Evolutionary conservation across 1,140 invertebrate species (phyloP).

Genomic region (Globodera ellingtonae): DNA sequence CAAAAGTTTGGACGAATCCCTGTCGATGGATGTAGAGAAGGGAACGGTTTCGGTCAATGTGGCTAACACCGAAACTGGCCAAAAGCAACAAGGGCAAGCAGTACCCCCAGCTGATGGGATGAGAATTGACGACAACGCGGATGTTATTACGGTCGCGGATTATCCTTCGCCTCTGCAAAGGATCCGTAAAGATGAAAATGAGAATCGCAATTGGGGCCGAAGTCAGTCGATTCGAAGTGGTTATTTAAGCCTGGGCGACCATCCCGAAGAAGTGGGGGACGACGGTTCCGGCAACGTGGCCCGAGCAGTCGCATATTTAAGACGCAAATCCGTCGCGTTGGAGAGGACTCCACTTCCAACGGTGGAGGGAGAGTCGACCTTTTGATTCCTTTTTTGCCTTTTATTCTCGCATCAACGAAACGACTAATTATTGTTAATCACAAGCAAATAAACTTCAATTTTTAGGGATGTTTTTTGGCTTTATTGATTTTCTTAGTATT

Average conservation of each 20-base stretch:
- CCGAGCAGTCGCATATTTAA: constrained; percentile 51
- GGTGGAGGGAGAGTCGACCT: neutral
- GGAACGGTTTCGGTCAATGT: neutral
- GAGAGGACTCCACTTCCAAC: constrained; percentile 43
- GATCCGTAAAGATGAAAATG: constrained; percentile 47
- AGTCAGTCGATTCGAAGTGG: constrained; percentile 11
- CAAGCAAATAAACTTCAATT: neutral
- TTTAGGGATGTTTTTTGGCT: neutral
- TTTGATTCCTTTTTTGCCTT: no score
- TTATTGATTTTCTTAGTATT: neutral
- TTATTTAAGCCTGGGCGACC: constrained; percentile 1
- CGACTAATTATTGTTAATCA: no score
- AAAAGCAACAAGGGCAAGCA: neutral
- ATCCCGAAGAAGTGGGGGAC: neutral
- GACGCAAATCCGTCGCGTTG: constrained; percentile 52
- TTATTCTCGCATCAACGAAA: no score
- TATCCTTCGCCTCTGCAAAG: constrained; percentile 27
- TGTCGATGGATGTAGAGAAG: constrained; percentile 2
- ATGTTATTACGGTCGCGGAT: neutral
- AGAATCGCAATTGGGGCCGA: constrained; percentile 14
- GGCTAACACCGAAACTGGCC: neutral
- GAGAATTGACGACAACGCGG: neutral
- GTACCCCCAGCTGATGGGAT: neutral
- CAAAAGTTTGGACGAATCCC: constrained; percentile 12
- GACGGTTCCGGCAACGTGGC: constrained; percentile 42